phyloP scores from a whole-genome alignment of 2,888 invertebrate species.

The Tetanocera ferruginea region DNA sequence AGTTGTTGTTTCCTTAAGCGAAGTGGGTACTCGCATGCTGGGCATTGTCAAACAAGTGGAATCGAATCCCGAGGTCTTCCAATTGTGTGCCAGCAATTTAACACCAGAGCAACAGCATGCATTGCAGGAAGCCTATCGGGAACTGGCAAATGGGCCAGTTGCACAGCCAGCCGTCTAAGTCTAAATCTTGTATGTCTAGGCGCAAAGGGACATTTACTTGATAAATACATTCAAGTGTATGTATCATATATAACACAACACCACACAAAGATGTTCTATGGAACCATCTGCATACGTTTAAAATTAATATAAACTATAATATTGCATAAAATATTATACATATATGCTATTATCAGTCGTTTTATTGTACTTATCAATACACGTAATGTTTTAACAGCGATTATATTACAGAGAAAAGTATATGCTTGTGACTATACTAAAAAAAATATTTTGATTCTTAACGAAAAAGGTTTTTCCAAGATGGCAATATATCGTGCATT shows the following conservation, averaged over 20 bases:
- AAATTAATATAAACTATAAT: conserved; percentile 16
- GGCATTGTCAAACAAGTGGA: conserved; percentile 90
- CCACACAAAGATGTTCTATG: not conserved
- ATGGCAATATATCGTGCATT: conserved; percentile 10
- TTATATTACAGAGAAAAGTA: conserved; percentile 18
- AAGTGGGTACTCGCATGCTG: conserved; percentile 84
- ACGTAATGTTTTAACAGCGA: conserved; percentile 7
- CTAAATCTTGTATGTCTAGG: not conserved
- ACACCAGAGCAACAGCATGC: conserved; percentile 87
- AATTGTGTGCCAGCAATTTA: conserved; percentile 82
- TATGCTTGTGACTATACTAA: conserved; percentile 8
- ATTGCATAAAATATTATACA: conserved; percentile 20
- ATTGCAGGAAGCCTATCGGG: conserved; percentile 77
- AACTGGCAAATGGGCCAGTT: conserved; percentile 59
- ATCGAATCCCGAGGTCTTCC: conserved; percentile 84
- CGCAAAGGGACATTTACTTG: not conserved
- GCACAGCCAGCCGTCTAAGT: conserved; percentile 45
- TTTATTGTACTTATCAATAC: conserved; percentile 15
- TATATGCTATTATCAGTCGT: conserved; percentile 20
- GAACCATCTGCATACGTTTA: conserved; percentile 15
- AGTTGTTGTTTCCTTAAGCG: conserved; percentile 82
- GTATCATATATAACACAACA: not conserved
- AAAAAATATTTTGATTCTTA: not conserved
- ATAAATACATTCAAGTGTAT: conserved; percentile 2
- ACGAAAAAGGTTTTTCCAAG: not conserved